Percentiles rank a stretch among this genome's conserved stretches.
Evolutionary conservation across 2,113 vertebrate genomes (phyloP).

Genomic region (human): GRCh38 chr22:48734501-48735000

Average conservation of each 20-base stretch:
- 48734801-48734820: fast-evolving
- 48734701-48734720: fast-evolving
- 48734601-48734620: fast-evolving
- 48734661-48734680: fast-evolving
- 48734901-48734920: fast-evolving
- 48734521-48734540: fast-evolving
- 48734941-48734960: fast-evolving
- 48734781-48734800: fast-evolving
- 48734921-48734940: fast-evolving
- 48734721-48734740: not conserved
- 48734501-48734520: fast-evolving
- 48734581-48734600: not conserved
- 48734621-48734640: fast-evolving
- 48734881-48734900: not conserved
- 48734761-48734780: fast-evolving
- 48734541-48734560: fast-evolving
- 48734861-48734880: not conserved
- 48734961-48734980: too few relatives aligned
- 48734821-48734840: not conserved
- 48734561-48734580: not conserved
- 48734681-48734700: not conserved
- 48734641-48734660: fast-evolving
- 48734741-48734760: fast-evolving
- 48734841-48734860: fast-evolving
- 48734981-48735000: fast-evolving